Percentiles rank a stretch among this genome's conserved stretches.
phyloP scores from a whole-genome alignment of 1,140 invertebrate genomes.

The Solenopsis fugax region DNA sequence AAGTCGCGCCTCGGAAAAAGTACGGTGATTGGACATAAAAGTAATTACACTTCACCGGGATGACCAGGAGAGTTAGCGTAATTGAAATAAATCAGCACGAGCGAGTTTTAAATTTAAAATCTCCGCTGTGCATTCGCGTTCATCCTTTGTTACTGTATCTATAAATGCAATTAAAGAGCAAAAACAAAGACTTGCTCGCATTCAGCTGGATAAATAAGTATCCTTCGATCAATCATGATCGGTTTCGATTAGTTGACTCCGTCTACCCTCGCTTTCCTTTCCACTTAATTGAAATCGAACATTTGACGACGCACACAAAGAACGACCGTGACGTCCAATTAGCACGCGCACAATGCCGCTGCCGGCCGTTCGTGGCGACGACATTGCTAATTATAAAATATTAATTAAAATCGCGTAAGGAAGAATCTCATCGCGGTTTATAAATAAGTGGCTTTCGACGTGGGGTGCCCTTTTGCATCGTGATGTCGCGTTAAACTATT shows the following conservation, averaged over 20 bases:
- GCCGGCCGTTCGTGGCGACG: slow-evolving; percentile 45
- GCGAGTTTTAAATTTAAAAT: slow-evolving; percentile 59
- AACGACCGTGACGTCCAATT: slow-evolving; percentile 56
- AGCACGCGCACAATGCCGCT: slow-evolving; percentile 50
- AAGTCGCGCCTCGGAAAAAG: slow-evolving; percentile 46
- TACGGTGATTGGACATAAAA: slow-evolving; percentile 51
- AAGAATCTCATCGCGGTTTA: slow-evolving; percentile 76
- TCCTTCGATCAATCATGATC: slow-evolving; percentile 45
- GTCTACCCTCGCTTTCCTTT: slow-evolving; percentile 14
- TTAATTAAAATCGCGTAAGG: slow-evolving; percentile 78
- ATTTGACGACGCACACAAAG: slow-evolving; percentile 53
- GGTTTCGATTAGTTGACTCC: slow-evolving; percentile 28
- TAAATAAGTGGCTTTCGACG: slow-evolving; percentile 75
- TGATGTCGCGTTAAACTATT: slow-evolving; percentile 31
- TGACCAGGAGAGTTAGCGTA: slow-evolving; percentile 49
- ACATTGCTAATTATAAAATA: slow-evolving; percentile 81
- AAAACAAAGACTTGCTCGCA: background rate
- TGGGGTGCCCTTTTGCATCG: slow-evolving; percentile 1
- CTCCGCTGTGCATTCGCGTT: background rate
- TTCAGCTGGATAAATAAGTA: slow-evolving; percentile 38
- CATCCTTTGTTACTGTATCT: slow-evolving; percentile 6
- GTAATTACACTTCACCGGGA: slow-evolving; percentile 53
- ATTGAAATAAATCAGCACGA: slow-evolving; percentile 56
- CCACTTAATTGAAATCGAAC: slow-evolving; percentile 57
- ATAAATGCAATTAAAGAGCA: background rate